Conservation (phyloP, 2,888 invertebrate species). For the Lacanobia wlatinum region DNA sequence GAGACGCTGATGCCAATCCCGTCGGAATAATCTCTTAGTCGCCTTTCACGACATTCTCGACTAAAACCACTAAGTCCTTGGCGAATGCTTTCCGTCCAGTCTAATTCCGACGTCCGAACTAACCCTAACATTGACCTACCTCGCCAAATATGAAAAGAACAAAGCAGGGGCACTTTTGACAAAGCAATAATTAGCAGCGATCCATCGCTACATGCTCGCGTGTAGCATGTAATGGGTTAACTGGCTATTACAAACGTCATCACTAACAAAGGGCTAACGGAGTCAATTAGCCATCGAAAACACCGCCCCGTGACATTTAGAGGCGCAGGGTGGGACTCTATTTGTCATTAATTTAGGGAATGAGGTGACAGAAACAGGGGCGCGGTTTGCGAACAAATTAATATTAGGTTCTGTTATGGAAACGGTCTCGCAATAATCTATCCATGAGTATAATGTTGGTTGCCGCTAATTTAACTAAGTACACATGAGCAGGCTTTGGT, state of each 20-base stretch:
- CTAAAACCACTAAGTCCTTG: constrained; percentile 1
- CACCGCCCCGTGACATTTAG: constrained; percentile 83
- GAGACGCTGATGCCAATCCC: neutral
- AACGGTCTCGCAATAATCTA: constrained; percentile 26
- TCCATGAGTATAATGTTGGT: constrained; percentile 10
- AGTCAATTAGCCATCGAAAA: constrained; percentile 88
- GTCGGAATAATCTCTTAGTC: constrained; percentile 12
- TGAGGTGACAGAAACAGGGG: constrained; percentile 88
- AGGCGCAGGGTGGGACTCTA: constrained; percentile 80
- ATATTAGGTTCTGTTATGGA: constrained; percentile 71
- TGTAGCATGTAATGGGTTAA: constrained; percentile 79
- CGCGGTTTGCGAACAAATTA: constrained; percentile 86
- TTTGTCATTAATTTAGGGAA: constrained; percentile 90
- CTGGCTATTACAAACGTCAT: constrained; percentile 75
- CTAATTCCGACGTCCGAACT: neutral
- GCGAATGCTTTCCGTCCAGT: neutral
- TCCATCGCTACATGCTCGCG: constrained; percentile 63
- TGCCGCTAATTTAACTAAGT: neutral
- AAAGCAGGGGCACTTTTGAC: constrained; percentile 50
- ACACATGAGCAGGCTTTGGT: neutral
- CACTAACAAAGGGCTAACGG: constrained; percentile 84
- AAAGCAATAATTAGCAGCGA: constrained; percentile 61
- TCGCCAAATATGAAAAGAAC: constrained; percentile 30
- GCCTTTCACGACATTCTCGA: constrained; percentile 6
- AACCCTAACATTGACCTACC: constrained; percentile 9